These are phyloP conservation scores for Cuculus canorus DNA, from an alignment of 2,797 vertebrate genomes.

Conservation along the genomic window DNA sequence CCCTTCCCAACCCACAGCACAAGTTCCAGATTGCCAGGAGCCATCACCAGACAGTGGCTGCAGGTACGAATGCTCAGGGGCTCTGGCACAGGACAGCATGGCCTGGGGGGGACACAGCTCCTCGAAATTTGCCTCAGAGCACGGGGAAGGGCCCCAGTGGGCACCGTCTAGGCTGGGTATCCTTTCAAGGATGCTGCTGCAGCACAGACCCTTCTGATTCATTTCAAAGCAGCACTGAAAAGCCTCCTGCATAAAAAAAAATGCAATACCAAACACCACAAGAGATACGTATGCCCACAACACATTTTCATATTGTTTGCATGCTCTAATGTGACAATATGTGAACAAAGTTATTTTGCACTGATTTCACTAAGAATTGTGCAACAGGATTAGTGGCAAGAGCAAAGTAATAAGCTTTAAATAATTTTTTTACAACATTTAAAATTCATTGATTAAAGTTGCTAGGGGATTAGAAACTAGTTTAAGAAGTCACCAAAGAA, in stretches of 20 bases:
- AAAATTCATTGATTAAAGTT: not conserved
- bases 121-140: not conserved
- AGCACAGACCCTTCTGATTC: not conserved
- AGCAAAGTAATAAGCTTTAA: not conserved
- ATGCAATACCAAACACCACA: not conserved
- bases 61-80: not conserved
- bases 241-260: not conserved
- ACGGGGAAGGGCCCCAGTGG: not conserved
- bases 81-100: not conserved
- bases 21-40: not conserved
- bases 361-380: not conserved
- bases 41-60: not conserved
- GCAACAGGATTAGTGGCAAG: not conserved
- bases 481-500: not conserved
- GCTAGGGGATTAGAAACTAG: not conserved
- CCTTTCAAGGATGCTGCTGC: not conserved
- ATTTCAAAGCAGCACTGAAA: not conserved
- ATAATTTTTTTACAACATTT: not conserved
- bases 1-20: not conserved
- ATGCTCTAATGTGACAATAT: not conserved
- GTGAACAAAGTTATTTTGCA: not conserved
- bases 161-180: not conserved
- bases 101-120: fast-evolving
- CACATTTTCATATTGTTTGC: not conserved
- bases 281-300: not conserved